Evolutionary conservation across 2,888 invertebrate genomes (phyloP).

Genomic region (Cryptosula pallasiana): DNA sequence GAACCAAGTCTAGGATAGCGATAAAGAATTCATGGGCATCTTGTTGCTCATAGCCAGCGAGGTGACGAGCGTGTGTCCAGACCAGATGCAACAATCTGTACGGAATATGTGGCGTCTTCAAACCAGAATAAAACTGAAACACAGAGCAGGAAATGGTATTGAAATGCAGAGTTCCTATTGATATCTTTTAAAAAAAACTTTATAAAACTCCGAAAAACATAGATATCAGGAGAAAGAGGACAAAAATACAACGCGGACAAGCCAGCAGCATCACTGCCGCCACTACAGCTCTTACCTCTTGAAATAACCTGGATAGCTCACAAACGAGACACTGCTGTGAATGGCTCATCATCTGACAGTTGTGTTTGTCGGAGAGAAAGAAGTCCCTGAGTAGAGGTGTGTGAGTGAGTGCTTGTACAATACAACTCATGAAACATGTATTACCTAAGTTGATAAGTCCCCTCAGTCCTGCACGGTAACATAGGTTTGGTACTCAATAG

Average conservation of each 20-base stretch:
- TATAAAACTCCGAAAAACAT: no score
- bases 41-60: constrained; percentile 93
- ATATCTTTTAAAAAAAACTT: no score
- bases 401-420: constrained; percentile 89
- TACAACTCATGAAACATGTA: constrained; percentile 98
- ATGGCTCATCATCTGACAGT: constrained; percentile 64
- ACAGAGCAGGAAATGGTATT: no score
- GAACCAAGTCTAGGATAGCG: constrained; percentile 85
- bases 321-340: constrained; percentile 80
- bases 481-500: no score
- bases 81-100: constrained; percentile 85
- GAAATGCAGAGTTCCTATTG: no score
- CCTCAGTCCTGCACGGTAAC: constrained; percentile 64
- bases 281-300: no score
- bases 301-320: constrained; percentile 89
- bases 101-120: constrained; percentile 78
- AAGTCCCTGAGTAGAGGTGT: constrained; percentile 90
- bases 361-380: constrained; percentile 87
- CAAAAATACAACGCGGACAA: no score
- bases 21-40: constrained; percentile 99
- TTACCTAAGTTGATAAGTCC: constrained; percentile 93
- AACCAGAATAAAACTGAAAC: constrained; percentile 88
- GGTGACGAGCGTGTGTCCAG: constrained; percentile 91
- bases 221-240: no score
- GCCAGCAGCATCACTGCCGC: no score